Evolutionary conservation across 2,888 invertebrate genomes (phyloP), one percentile per base, ranked within the genome.

Genomic region (Drosophila basisetae): DNA sequence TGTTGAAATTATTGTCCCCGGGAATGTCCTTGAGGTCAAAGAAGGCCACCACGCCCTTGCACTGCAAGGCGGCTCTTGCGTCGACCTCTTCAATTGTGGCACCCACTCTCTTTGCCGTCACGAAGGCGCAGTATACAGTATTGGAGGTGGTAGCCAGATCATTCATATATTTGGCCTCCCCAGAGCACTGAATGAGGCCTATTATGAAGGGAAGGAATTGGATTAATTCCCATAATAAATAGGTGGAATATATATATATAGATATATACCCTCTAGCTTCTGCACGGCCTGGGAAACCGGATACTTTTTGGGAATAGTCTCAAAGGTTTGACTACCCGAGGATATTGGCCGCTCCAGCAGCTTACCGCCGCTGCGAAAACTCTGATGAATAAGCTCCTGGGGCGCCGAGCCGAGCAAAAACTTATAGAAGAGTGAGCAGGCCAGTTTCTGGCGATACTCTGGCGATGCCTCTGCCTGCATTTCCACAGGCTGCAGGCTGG

Each of bases 361-460:
- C 92, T 81, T 47, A 94, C 93, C 6, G 95, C 84, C 86, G 7
- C 78, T 73, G 6, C 72, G 84, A 56, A 49, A 73, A 11, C 70
- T 58, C 5, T 71, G 60, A 0, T 53, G 56, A n/a, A 84, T 63
- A 1, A 93, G 93, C 2, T 94, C 93, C 1, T 91, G 86, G 0
- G 96, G 95, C n/a, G 95, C 94, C 28, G 95, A 92, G 52, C 94
- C 94, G 41, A 96, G 89, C 33, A 96, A 86, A 64, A 94, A 95
- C 94, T 97, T 98, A 91, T 97, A 98, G 89, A 97, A 96, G 18
- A 98, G 93, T 11, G 96, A 95, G 67, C 96, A 94, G 0, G 97
- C 96, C 5, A 98, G 93, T 13, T 94, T 94, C 87, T 95, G 96
- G 30, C 97, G 95, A 85, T 96, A 97, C 52, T 94, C 94, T 0